phyloP scores from a whole-genome alignment of 2,113 vertebrate species.

The Redunca redunca region DNA sequence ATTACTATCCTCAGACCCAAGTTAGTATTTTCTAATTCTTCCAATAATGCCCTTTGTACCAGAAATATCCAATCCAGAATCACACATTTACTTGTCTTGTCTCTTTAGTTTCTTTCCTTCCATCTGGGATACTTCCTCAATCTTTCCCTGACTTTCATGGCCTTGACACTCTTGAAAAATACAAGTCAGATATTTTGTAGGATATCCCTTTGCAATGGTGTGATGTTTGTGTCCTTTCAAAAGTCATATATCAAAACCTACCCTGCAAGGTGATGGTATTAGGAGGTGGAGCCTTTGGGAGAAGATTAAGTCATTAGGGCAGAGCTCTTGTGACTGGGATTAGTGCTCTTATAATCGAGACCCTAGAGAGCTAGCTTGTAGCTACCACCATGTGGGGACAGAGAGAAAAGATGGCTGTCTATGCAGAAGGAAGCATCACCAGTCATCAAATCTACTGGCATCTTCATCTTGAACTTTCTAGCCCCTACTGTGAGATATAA shows the following conservation, averaged over 20 bases:
- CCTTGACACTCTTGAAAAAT: background rate
- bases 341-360: background rate
- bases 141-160: background rate
- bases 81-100: background rate
- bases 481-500: background rate
- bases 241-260: background rate
- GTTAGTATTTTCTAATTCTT: background rate
- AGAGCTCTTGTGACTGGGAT: background rate
- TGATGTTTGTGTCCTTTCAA: background rate
- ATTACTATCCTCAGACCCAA: background rate
- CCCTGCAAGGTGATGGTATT: background rate
- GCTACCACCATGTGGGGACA: background rate
- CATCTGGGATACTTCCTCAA: background rate
- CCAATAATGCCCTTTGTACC: background rate
- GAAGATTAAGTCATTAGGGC: background rate
- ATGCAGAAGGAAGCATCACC: background rate
- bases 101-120: background rate
- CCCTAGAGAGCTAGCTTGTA: background rate
- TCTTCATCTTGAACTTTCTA: background rate
- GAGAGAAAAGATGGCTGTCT: background rate
- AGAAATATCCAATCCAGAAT: background rate
- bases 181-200: background rate
- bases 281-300: background rate
- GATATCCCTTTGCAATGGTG: background rate
- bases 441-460: background rate